A percentile compares a stretch with the other conserved stretches of the same genome.
Evolutionary conservation across 1,140 invertebrate species (phyloP).

Genomic region (Pomacea maculata): DNA sequence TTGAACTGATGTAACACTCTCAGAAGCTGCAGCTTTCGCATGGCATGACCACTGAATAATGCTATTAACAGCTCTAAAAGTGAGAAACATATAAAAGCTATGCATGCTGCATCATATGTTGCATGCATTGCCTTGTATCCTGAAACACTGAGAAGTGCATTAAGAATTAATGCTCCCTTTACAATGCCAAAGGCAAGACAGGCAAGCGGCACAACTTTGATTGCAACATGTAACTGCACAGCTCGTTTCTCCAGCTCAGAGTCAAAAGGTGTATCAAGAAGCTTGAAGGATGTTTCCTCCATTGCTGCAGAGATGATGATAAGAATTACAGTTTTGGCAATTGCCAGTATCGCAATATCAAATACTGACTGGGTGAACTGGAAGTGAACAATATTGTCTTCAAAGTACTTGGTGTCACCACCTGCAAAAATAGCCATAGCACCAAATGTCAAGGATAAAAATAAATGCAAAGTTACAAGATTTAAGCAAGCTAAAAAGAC

Average conservation of each 20-base stretch:
- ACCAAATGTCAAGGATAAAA: background rate
- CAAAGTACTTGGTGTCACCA: slow-evolving; percentile 56
- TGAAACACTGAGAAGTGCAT: slow-evolving; percentile 45
- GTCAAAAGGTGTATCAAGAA: slow-evolving; percentile 44
- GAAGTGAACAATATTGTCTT: slow-evolving; percentile 54
- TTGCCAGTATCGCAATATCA: slow-evolving; percentile 53
- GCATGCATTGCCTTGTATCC: slow-evolving; percentile 50
- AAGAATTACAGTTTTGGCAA: slow-evolving; percentile 44
- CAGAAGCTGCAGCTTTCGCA: slow-evolving; percentile 46
- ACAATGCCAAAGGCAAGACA: slow-evolving; percentile 36
- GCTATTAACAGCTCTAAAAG: slow-evolving; percentile 45
- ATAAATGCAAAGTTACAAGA: background rate
- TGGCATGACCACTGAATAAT: slow-evolving; percentile 37
- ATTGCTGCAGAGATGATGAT: slow-evolving; percentile 33
- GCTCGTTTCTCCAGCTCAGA: slow-evolving; percentile 15
- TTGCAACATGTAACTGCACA: slow-evolving; percentile 30
- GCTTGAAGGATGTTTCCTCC: slow-evolving; percentile 41
- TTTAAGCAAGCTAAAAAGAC: background rate
- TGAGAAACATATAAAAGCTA: slow-evolving; percentile 47
- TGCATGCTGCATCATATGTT: slow-evolving; percentile 55
- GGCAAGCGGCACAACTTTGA: slow-evolving; percentile 34
- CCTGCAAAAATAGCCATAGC: slow-evolving; percentile 44
- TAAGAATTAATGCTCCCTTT: slow-evolving; percentile 53
- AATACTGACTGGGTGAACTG: slow-evolving; percentile 56
- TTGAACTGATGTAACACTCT: slow-evolving; percentile 54